Evolutionary conservation across 2,888 invertebrate species (phyloP).

Genomic region (Diaprepes abbreviatus): DNA sequence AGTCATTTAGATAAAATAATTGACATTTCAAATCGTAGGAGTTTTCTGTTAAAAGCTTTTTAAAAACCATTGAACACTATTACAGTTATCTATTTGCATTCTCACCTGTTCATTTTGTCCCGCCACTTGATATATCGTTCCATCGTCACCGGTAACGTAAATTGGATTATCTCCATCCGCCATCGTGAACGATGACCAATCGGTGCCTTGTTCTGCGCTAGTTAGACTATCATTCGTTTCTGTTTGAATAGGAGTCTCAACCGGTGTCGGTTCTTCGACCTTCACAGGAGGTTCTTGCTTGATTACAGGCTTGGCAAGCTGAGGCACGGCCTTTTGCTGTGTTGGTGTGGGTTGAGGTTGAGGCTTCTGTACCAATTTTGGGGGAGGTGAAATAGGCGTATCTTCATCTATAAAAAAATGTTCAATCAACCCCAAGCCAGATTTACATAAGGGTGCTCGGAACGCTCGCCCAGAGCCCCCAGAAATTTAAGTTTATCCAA

Average conservation of each 20-base stretch:
- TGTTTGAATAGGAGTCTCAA: slow-evolving; percentile 24
- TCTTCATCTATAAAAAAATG: slow-evolving; percentile 26
- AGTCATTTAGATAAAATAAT: no score
- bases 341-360: neutral
- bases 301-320: slow-evolving; percentile 6
- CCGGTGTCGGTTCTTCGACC: slow-evolving; percentile 22
- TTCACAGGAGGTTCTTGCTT: slow-evolving; percentile 7
- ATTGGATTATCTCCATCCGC: slow-evolving; percentile 73
- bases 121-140: slow-evolving; percentile 80
- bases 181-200: slow-evolving; percentile 60
- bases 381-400: neutral
- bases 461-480: no score
- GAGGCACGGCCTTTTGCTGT: slow-evolving; percentile 7
- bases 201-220: slow-evolving; percentile 44
- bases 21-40: no score
- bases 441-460: no score
- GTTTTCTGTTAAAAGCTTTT: no score
- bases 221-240: slow-evolving; percentile 26
- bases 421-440: no score
- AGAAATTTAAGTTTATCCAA: no score
- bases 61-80: neutral
- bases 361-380: slow-evolving; percentile 15
- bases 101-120: slow-evolving; percentile 78
- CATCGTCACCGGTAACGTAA: slow-evolving; percentile 87
- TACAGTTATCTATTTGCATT: neutral